phyloP scores from a whole-genome alignment of 2,888 invertebrate species.

The Blastobasis lacticolella region DNA sequence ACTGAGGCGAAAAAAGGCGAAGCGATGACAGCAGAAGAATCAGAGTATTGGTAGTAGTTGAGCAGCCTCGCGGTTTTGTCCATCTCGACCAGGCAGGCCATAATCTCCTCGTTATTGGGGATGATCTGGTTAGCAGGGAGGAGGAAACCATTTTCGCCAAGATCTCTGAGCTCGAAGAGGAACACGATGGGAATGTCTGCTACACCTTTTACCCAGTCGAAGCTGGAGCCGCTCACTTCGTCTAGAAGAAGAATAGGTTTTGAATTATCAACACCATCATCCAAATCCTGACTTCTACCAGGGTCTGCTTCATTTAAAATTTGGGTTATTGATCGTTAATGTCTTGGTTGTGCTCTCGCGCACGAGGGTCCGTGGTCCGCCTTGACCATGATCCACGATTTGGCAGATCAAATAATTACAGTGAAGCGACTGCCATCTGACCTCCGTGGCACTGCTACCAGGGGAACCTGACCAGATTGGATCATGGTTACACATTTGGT shows the following conservation, averaged over 20 bases:
- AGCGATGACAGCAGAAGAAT: constrained; percentile 10
- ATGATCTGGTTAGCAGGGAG: constrained; percentile 66
- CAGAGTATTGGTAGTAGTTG: constrained; percentile 26
- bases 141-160: constrained; percentile 67
- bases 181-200: constrained; percentile 67
- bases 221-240: constrained; percentile 51
- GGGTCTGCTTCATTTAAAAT: too few relatives aligned
- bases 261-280: too few relatives aligned
- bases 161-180: constrained; percentile 73
- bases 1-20: constrained; percentile 3
- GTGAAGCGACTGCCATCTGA: too few relatives aligned
- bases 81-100: constrained; percentile 49
- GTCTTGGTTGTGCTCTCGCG: too few relatives aligned
- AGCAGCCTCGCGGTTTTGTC: constrained; percentile 31
- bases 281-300: too few relatives aligned
- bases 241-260: constrained; percentile 30
- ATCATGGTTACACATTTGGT: too few relatives aligned
- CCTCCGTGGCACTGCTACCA: too few relatives aligned
- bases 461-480: too few relatives aligned
- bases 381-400: too few relatives aligned
- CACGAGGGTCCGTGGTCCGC: too few relatives aligned
- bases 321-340: too few relatives aligned
- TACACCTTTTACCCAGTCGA: constrained; percentile 73
- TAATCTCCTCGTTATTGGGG: constrained; percentile 55
- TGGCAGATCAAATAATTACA: too few relatives aligned